Conservation (phyloP, 2,797 vertebrate genomes). For the Hemibagrus guttatus region DNA sequence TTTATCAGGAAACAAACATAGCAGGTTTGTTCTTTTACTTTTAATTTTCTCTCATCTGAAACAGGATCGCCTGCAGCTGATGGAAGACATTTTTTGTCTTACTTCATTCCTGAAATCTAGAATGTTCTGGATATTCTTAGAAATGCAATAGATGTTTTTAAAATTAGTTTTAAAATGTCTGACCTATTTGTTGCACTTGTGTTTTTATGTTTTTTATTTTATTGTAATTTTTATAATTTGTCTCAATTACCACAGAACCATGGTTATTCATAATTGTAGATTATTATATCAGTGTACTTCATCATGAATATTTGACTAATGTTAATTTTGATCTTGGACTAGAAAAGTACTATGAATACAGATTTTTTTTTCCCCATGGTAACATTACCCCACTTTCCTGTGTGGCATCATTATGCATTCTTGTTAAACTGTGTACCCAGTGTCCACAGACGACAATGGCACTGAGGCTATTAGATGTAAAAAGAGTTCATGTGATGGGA, state of each 20-base stretch:
- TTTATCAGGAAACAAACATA: background rate
- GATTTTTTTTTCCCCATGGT: background rate
- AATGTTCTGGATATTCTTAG: background rate
- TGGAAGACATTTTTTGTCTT: background rate
- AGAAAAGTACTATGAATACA: background rate
- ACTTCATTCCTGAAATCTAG: background rate
- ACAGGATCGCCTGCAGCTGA: background rate
- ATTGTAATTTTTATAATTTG: background rate
- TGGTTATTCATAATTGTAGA: background rate
- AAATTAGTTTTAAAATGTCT: background rate
- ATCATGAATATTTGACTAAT: background rate
- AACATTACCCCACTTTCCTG: background rate
- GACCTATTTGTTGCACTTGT: background rate
- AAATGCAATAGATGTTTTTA: background rate
- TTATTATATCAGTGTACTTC: background rate
- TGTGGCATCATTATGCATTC: background rate
- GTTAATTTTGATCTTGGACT: background rate
- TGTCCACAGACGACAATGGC: conserved; percentile 39
- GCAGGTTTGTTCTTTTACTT: background rate
- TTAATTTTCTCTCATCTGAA: background rate
- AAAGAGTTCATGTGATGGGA: conserved; percentile 45
- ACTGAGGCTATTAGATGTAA: conserved; percentile 39
- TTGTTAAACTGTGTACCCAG: conserved; percentile 9
- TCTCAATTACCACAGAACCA: background rate
- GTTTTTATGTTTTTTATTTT: background rate